Conservation (phyloP, 2,888 invertebrate species). For the Cryptosula pallasiana region DNA sequence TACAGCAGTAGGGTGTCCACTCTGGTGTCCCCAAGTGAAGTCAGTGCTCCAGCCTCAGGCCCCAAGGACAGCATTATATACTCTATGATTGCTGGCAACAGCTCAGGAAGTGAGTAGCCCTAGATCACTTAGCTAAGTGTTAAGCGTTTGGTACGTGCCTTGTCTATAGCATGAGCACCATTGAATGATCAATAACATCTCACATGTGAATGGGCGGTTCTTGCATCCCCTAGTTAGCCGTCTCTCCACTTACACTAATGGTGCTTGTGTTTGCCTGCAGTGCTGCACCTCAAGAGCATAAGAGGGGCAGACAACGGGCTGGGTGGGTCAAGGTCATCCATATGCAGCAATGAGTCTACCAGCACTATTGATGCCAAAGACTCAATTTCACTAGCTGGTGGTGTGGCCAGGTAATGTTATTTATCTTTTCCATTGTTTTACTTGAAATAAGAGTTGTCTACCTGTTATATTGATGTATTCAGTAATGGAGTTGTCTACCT, state of each 20-base stretch:
- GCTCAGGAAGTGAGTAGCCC: too few species aligned
- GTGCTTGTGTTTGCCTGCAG: background rate
- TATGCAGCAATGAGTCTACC: constrained; percentile 12
- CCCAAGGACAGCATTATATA: constrained; percentile 10
- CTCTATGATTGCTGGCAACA: constrained; percentile 17
- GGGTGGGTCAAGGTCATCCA: constrained; percentile 12
- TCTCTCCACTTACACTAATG: too few species aligned
- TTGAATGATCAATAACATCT: too few species aligned
- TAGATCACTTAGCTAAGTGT: too few species aligned
- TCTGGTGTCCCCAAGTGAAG: background rate
- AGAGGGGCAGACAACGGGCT: constrained; percentile 4
- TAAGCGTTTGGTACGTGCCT: too few species aligned
- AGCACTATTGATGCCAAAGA: constrained; percentile 15
- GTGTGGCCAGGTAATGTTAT: background rate
- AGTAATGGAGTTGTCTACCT: too few species aligned
- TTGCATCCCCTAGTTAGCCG: too few species aligned
- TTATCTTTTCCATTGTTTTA: too few species aligned
- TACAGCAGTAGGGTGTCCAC: constrained; percentile 18
- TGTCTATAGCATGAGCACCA: too few species aligned
- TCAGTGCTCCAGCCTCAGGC: background rate
- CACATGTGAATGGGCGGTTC: too few species aligned
- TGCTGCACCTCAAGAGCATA: background rate
- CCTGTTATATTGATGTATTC: too few species aligned
- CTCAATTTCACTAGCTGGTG: background rate
- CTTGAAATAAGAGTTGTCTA: too few species aligned